These are phyloP conservation scores for Sclerodermus sp. DNA, from an alignment of 2,888 invertebrate genomes.

Conservation along the genomic window DNA sequence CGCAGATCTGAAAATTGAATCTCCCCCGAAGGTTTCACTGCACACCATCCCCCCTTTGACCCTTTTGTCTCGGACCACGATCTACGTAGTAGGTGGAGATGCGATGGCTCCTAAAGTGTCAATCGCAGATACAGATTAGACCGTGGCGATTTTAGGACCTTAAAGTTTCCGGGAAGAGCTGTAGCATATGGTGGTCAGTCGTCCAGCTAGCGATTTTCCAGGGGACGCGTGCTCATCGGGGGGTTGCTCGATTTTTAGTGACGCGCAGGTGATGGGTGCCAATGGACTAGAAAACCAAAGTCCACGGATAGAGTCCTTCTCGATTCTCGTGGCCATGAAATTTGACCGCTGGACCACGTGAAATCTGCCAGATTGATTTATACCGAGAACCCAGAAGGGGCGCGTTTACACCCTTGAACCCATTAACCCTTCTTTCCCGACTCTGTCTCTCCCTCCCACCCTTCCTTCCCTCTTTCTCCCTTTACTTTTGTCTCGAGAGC, in stretches of 20 bases:
- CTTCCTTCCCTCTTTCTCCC: too few species aligned
- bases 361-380: too few species aligned
- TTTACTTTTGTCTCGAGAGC: too few species aligned
- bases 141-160: constrained; percentile 16
- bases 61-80: too few species aligned
- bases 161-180: constrained; percentile 27
- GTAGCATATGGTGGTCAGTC: constrained; percentile 40
- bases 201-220: constrained; percentile 24
- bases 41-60: too few species aligned
- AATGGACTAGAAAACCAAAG: constrained; percentile 39
- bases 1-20: too few species aligned
- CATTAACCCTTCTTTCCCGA: not conserved
- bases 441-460: too few species aligned
- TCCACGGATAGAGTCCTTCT: constrained; percentile 1
- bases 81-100: too few species aligned
- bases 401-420: not conserved
- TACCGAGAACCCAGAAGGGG: too few species aligned
- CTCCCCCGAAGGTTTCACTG: too few species aligned
- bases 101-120: constrained; percentile 4
- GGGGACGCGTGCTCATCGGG: constrained; percentile 42
- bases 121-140: constrained; percentile 32
- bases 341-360: not conserved
- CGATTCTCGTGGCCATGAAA: constrained; percentile 18
- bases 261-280: constrained; percentile 39
- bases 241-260: constrained; percentile 34